Evolutionary conservation across 2,797 vertebrate genomes (phyloP).

Genomic region (Rhabdophis nuchalis): DNA sequence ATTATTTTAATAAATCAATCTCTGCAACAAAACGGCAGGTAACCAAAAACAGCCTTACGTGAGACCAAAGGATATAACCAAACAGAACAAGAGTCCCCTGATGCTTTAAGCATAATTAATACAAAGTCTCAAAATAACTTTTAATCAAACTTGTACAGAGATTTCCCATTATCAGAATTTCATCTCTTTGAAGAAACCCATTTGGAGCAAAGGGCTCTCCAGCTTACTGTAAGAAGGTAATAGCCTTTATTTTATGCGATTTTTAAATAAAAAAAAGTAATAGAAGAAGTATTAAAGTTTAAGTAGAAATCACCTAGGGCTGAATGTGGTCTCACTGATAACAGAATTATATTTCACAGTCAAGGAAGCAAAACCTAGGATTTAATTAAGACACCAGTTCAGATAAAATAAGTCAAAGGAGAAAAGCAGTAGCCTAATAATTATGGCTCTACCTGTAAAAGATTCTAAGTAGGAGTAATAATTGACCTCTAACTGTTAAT

Average conservation of each 20-base stretch:
- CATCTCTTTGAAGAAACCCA: conserved; percentile 57
- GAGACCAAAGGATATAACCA: conserved; percentile 19
- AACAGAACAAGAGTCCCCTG: neutral
- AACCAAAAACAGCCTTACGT: neutral
- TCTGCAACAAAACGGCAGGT: conserved; percentile 9
- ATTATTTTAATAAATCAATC: conserved; percentile 9
- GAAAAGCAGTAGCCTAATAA: conserved; percentile 56
- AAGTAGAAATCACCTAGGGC: conserved; percentile 66
- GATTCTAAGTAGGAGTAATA: conserved; percentile 43
- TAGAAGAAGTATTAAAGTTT: conserved; percentile 61
- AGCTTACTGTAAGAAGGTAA: conserved; percentile 60
- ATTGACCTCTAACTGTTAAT: conserved; percentile 29
- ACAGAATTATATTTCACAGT: conserved; percentile 68
- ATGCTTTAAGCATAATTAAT: conserved; percentile 73
- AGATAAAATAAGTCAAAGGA: conserved; percentile 63
- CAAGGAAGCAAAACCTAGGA: conserved; percentile 57
- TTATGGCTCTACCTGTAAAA: conserved; percentile 48
- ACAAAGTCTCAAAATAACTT: conserved; percentile 65
- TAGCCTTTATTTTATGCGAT: conserved; percentile 60
- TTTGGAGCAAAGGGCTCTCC: conserved; percentile 62
- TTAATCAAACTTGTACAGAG: conserved; percentile 69
- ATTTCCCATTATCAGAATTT: conserved; percentile 66
- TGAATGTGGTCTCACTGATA: conserved; percentile 73
- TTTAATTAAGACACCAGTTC: conserved; percentile 66
- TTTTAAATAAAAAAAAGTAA: conserved; percentile 34